A percentile compares a stretch with the other conserved stretches of the same genome.
Conservation (phyloP, 2,797 vertebrate genomes). For the Notamacropus eugenii region DNA sequence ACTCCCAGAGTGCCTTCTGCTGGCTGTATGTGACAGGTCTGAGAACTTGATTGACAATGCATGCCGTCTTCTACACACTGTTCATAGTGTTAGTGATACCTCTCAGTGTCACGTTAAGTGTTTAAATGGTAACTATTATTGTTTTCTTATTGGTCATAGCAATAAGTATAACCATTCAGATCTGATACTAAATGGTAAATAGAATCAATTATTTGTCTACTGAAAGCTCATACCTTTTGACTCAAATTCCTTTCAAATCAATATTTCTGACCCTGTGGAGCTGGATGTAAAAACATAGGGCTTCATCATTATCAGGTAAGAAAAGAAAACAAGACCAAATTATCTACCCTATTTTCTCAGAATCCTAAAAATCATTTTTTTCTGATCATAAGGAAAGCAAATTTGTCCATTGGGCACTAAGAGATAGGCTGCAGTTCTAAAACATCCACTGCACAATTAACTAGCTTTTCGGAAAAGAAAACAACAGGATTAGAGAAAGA, state of each 20-base stretch:
- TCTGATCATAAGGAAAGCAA: slow-evolving; percentile 41
- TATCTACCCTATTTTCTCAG: slow-evolving; percentile 29
- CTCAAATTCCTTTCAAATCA: neutral
- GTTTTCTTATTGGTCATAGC: neutral
- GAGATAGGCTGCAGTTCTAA: slow-evolving; percentile 40
- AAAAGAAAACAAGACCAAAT: neutral
- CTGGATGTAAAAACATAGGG: neutral
- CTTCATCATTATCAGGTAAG: neutral
- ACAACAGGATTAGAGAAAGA: slow-evolving; percentile 43
- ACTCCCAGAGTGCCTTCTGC: neutral
- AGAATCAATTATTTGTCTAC: neutral
- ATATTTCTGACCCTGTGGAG: neutral
- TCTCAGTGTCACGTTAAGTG: neutral
- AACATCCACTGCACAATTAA: slow-evolving; percentile 67
- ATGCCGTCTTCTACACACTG: neutral
- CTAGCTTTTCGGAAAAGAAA: slow-evolving; percentile 56
- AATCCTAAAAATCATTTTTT: slow-evolving; percentile 18
- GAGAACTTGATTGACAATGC: neutral
- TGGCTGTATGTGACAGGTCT: neutral
- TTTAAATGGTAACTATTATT: neutral
- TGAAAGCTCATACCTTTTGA: neutral
- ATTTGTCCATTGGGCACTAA: slow-evolving; percentile 34
- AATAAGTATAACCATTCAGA: slow-evolving; percentile 2
- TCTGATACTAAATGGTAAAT: slow-evolving; percentile 28
- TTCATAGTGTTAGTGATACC: neutral